These are phyloP conservation scores for Coreius guichenoti DNA, from an alignment of 2,797 vertebrate genomes.

Conservation along the genomic window DNA sequence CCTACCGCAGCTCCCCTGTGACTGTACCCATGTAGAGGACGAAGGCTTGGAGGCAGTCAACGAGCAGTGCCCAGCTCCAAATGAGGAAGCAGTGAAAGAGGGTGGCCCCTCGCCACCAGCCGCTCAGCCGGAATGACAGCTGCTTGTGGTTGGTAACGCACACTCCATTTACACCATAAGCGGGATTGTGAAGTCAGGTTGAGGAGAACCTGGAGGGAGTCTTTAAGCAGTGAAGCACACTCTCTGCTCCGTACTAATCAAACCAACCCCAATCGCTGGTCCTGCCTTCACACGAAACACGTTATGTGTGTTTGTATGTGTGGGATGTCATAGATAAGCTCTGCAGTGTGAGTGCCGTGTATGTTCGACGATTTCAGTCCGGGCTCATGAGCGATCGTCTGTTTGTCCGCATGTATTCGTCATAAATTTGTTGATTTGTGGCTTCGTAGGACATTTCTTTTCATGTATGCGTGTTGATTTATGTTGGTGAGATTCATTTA, in stretches of 20 bases:
- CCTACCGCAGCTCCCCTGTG: conserved; percentile 77
- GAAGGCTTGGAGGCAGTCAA: conserved; percentile 53
- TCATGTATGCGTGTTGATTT: conserved; percentile 3
- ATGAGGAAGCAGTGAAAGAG: conserved; percentile 68
- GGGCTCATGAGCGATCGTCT: background rate
- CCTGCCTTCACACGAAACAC: conserved; percentile 26
- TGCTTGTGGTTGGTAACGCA: conserved; percentile 26
- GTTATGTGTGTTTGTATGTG: conserved; percentile 49
- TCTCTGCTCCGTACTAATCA: conserved; percentile 35
- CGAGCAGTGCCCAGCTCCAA: conserved; percentile 58
- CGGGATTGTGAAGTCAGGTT: conserved; percentile 49
- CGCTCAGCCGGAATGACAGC: conserved; percentile 80
- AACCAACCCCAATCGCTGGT: conserved; percentile 58
- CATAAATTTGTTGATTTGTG: conserved; percentile 4
- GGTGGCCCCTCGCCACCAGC: conserved; percentile 72
- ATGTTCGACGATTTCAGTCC: background rate
- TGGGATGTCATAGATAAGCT: conserved; percentile 21
- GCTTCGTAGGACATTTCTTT: background rate
- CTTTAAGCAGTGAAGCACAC: conserved; percentile 45
- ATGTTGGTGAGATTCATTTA: background rate
- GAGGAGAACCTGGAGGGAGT: conserved; percentile 31
- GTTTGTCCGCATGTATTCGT: background rate
- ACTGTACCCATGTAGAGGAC: conserved; percentile 70
- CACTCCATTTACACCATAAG: conserved; percentile 56
- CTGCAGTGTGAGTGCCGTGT: conserved; percentile 5